Percentiles rank a stretch among this genome's conserved stretches.
Evolutionary conservation across 2,888 invertebrate genomes (phyloP).

Genomic region (Nasonia oneida): DNA sequence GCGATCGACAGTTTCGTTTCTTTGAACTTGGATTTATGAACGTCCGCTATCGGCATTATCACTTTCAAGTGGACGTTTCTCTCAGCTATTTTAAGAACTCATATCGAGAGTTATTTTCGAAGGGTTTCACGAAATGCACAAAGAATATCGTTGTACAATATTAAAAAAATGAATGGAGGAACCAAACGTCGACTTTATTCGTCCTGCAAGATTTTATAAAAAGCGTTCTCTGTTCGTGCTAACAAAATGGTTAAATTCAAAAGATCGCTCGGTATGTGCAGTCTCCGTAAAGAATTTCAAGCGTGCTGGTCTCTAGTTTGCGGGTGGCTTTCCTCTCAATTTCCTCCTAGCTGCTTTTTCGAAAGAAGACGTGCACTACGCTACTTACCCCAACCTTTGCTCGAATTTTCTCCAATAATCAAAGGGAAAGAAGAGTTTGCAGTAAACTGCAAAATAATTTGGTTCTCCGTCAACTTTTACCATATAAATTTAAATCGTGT

Average conservation of each 20-base stretch:
- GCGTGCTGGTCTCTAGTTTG: conserved; percentile 26
- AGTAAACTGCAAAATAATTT: too few species aligned
- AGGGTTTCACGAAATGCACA: too few species aligned
- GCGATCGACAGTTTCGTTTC: conserved; percentile 7
- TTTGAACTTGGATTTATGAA: conserved; percentile 48
- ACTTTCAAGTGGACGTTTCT: background rate
- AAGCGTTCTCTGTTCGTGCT: background rate
- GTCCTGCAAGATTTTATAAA: background rate
- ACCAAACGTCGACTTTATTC: background rate
- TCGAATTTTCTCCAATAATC: background rate
- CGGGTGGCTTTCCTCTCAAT: conserved; percentile 51
- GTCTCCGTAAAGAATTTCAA: conserved; percentile 42
- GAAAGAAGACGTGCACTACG: conserved; percentile 32
- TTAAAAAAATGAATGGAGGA: too few species aligned
- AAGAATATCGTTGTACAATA: too few species aligned
- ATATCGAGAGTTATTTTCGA: background rate
- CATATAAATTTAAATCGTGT: too few species aligned
- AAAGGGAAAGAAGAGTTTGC: background rate
- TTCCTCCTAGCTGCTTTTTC: conserved; percentile 24
- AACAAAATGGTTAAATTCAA: conserved; percentile 45
- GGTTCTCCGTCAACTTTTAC: too few species aligned
- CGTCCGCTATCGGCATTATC: conserved; percentile 12
- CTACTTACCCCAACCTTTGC: background rate
- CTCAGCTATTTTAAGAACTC: background rate
- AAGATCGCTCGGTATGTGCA: background rate